Percentiles rank a stretch among this genome's conserved stretches.
These are phyloP conservation scores for Tuta absoluta DNA, from an alignment of 2,888 invertebrate species.

Conservation along the genomic window DNA sequence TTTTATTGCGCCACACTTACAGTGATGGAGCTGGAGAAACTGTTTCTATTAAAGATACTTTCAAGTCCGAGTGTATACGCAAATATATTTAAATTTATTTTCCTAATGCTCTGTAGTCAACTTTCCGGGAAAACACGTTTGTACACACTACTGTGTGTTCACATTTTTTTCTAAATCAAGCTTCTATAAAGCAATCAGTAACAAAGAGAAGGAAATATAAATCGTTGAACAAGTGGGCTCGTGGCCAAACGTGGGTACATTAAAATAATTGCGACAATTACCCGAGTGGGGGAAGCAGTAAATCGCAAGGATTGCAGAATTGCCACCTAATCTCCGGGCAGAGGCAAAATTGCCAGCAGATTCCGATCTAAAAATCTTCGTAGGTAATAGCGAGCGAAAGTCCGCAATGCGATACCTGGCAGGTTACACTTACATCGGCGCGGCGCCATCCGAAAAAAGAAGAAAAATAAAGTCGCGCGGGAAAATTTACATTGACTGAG, in stretches of 20 bases:
- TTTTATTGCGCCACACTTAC: too few species aligned
- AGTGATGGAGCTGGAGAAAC: too few species aligned
- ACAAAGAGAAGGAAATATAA: neutral
- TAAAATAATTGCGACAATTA: constrained; percentile 1
- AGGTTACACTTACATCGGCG: constrained; percentile 5
- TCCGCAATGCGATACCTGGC: constrained; percentile 27
- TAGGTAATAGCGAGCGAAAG: constrained; percentile 14
- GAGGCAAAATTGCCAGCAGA: constrained; percentile 6
- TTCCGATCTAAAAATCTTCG: constrained; percentile 15
- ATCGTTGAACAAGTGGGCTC: neutral
- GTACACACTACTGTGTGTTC: too few species aligned
- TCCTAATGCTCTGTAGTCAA: too few species aligned
- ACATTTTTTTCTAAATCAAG: too few species aligned
- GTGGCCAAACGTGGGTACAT: neutral
- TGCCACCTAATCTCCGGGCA: neutral
- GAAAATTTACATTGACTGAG: constrained; percentile 15
- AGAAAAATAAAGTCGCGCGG: constrained; percentile 17
- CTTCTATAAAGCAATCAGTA: neutral
- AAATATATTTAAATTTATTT: too few species aligned
- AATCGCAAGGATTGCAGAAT: neutral
- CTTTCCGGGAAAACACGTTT: too few species aligned
- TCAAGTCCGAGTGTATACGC: too few species aligned
- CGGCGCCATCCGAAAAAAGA: neutral
- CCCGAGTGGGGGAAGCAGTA: neutral
- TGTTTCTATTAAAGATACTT: too few species aligned